Base-by-base conservation (phyloP, 2,113 vertebrate genomes). In the Canis aureus region DNA sequence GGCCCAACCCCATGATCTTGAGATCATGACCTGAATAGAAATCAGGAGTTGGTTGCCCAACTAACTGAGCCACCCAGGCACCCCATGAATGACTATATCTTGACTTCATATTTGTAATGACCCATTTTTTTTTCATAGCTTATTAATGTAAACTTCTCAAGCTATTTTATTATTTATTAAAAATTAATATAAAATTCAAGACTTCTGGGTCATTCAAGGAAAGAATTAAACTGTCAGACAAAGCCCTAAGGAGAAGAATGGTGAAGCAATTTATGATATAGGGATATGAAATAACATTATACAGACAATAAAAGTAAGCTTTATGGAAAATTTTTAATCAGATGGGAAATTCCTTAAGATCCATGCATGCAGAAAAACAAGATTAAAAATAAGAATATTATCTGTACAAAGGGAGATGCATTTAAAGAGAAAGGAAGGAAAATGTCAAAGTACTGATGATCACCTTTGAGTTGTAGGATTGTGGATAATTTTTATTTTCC, bases 171-270 rank as follows among this genome's bases (percentile, higher is more conserved):
- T 60, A n/a, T 83, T 83, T 93, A 35, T 55, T 86, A 20, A 83
- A 95, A 84, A 69, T 84, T 84, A 79, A 80, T 51, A 74, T 78
- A 80, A 92, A 92, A 66, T 8, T 55, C 51, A 66, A 94, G 16
- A 13, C 38, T 80, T 27, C 35, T 62, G 11, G 11, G 22, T 73
- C 51, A 94, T 59, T 85, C 2, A 81, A 81, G 51, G n/a, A 62
- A 82, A 17, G 11, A 79, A 43, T 71, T 38, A 29, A 59, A n/a
- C 22, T 64, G 12, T 27, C 57, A 57, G 38, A 35, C 89, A 93
- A 85, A 51, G 32, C n/a, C 27, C 12, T 80, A 53, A 53, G 11
- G 20, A 66, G 32, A n/a, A 71, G 60, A 66, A 35, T 35, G 49
- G 11, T 53, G 53, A 88, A 91, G 32, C 8, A 80, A 88, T 76